Percentiles rank a stretch among this genome's conserved stretches.
phyloP scores from a whole-genome alignment of 2,113 vertebrate species.

The Gorilla gorilla region DNA sequence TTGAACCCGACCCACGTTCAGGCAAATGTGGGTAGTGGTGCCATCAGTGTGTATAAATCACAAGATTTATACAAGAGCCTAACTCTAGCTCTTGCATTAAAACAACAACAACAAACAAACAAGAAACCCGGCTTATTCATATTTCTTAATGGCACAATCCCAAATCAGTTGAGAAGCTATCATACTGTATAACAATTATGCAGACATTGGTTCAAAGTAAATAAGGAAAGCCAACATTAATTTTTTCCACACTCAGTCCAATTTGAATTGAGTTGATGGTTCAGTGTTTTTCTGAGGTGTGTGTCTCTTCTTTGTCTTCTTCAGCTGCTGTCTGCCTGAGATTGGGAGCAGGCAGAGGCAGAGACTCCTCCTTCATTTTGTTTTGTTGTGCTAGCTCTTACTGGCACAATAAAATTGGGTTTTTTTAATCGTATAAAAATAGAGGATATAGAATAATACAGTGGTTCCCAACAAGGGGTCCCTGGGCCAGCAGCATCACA shows the following conservation, averaged over 20 bases:
- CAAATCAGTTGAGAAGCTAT: not conserved
- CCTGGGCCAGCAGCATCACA: not conserved
- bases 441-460: not conserved
- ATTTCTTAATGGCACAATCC: not conserved
- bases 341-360: not conserved
- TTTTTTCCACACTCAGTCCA: not conserved
- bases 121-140: not conserved
- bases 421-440: not conserved
- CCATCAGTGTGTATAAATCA: not conserved
- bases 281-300: not conserved
- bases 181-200: not conserved
- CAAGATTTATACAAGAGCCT: not conserved
- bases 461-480: not conserved
- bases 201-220: conserved; percentile 39
- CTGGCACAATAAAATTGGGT: no score
- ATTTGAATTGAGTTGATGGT: conserved; percentile 37
- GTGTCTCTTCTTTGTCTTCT: not conserved
- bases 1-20: not conserved
- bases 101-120: not conserved
- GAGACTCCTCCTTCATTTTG: not conserved
- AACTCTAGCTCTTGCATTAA: not conserved
- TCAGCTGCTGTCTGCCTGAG: conserved; percentile 1
- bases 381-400: not conserved
- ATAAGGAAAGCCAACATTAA: conserved; percentile 48
- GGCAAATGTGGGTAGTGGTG: not conserved